phyloP scores from a whole-genome alignment of 2,113 vertebrate genomes.

The Perca schrenkii region DNA sequence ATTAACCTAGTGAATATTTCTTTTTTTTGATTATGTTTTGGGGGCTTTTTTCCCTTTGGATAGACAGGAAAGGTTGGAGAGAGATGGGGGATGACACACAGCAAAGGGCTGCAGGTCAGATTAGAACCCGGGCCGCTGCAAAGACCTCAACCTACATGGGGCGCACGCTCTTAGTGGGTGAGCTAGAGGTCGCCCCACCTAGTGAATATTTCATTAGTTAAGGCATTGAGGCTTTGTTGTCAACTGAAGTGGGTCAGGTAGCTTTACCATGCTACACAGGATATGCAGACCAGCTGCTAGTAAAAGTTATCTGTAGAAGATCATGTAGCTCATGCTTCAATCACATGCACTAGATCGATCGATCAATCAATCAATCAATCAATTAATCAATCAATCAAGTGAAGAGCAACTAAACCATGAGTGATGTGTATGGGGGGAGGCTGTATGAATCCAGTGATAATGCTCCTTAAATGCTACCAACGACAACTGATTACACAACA shows the following conservation, averaged over 20 bases:
- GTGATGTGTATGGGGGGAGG: background rate
- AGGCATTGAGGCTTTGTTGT: slow-evolving; percentile 29
- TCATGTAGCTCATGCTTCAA: slow-evolving; percentile 5
- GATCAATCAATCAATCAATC: background rate
- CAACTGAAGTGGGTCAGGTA: slow-evolving; percentile 32
- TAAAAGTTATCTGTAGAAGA: slow-evolving; percentile 7
- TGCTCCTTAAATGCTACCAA: background rate
- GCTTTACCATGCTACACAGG: slow-evolving; percentile 20
- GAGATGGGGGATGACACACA: too few species aligned
- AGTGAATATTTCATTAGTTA: slow-evolving; percentile 62
- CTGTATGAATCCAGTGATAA: background rate
- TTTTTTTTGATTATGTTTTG: too few species aligned
- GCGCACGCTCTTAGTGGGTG: too few species aligned
- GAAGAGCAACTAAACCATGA: background rate
- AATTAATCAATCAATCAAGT: background rate
- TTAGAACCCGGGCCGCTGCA: too few species aligned
- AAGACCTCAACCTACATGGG: too few species aligned
- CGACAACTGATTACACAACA: background rate
- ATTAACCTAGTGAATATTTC: slow-evolving; percentile 47
- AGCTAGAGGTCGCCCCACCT: background rate
- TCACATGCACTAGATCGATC: background rate
- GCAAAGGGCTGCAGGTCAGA: too few species aligned
- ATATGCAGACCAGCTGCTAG: slow-evolving; percentile 9
- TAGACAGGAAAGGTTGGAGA: too few species aligned
- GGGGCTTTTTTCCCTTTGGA: too few species aligned